Percentiles rank a stretch among this genome's conserved stretches.
phyloP scores from a whole-genome alignment of 53 echinoderm and acorn worm genomes.

The Antedon mediterranea region DNA sequence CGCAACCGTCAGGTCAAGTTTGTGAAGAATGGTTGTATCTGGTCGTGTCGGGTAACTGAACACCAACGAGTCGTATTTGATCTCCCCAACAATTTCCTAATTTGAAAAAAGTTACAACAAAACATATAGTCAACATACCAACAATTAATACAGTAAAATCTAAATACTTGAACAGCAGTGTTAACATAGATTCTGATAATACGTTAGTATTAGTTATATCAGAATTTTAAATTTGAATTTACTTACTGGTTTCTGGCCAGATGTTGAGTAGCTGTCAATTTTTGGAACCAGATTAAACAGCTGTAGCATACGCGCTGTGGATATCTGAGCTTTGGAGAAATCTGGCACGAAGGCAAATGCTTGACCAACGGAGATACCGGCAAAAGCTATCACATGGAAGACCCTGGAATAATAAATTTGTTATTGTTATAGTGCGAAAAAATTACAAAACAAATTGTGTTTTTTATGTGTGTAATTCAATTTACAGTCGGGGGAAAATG shows the following conservation, averaged over 20 bases:
- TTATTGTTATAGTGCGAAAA: too few species aligned
- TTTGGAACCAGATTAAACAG: slow-evolving; percentile 19
- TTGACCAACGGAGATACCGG: slow-evolving; percentile 36
- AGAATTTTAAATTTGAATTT: too few species aligned
- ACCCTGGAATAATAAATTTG: too few species aligned
- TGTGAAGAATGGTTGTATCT: slow-evolving; percentile 17
- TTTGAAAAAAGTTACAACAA: too few species aligned
- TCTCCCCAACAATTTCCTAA: slow-evolving; percentile 8
- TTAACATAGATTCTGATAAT: too few species aligned
- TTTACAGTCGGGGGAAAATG: too few species aligned
- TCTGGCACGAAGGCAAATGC: slow-evolving; percentile 28
- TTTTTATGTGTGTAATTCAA: too few species aligned
- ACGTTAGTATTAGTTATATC: too few species aligned
- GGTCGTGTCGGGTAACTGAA: slow-evolving; percentile 31
- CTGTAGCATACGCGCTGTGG: slow-evolving; percentile 15
- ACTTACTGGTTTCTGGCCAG: slow-evolving; percentile 27
- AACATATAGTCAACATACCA: too few species aligned
- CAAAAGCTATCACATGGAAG: slow-evolving; percentile 31
- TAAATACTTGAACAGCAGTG: too few species aligned
- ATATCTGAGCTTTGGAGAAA: slow-evolving; percentile 29
- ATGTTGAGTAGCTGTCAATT: slow-evolving; percentile 25
- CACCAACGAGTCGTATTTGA: slow-evolving; percentile 12
- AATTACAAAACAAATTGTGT: too few species aligned
- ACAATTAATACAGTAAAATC: too few species aligned
- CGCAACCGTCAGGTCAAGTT: slow-evolving; percentile 11